Evolutionary conservation across 2,113 vertebrate genomes (phyloP).

Genomic region (Galemys pyrenaicus): DNA sequence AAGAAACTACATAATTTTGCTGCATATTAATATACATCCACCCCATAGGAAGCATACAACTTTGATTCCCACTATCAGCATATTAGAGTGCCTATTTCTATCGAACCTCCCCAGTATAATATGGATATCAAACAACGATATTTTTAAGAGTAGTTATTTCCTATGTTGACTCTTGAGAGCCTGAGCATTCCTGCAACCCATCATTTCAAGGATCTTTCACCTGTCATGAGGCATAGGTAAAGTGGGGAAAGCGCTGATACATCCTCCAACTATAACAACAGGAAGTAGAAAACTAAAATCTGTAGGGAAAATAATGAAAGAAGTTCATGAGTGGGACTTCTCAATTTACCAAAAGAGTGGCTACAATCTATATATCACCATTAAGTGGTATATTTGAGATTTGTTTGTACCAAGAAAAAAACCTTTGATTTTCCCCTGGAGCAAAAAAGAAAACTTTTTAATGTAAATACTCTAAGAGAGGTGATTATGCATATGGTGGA

Average conservation of each 20-base stretch:
- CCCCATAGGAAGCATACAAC: neutral
- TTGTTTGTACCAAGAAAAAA: slow-evolving; percentile 20
- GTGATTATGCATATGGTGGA: neutral
- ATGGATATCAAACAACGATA: neutral
- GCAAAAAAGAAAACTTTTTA: neutral
- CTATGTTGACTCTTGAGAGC: neutral
- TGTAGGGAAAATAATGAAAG: neutral
- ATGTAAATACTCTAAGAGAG: neutral
- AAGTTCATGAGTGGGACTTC: neutral
- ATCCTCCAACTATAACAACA: neutral
- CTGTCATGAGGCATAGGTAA: neutral
- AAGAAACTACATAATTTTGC: neutral
- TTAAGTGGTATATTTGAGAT: neutral
- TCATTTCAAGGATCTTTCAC: neutral
- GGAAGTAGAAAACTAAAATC: neutral
- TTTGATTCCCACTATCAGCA: neutral
- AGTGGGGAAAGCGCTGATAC: neutral
- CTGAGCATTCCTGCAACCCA: neutral
- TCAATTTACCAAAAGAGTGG: neutral
- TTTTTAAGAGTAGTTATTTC: neutral
- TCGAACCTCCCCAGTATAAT: neutral
- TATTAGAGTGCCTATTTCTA: neutral
- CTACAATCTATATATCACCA: neutral
- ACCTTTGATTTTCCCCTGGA: neutral
- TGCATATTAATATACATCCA: neutral